Evolutionary conservation across 2,888 invertebrate genomes (phyloP).

Genomic region (Deilephila porcellus): DNA sequence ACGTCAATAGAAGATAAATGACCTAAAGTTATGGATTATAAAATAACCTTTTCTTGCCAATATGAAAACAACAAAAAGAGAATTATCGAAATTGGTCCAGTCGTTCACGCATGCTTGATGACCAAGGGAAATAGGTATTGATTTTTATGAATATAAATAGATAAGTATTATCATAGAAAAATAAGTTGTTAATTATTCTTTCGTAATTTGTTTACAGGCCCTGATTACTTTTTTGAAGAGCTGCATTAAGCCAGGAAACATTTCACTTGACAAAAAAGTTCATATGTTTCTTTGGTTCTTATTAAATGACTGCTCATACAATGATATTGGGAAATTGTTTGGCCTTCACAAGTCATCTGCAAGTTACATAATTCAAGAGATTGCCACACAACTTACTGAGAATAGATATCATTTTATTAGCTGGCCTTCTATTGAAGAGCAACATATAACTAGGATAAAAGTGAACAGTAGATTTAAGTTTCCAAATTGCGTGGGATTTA

Average conservation of each 20-base stretch:
- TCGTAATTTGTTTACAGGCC: conserved; percentile 59
- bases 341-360: conserved; percentile 73
- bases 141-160: no score
- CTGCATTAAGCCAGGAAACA: conserved; percentile 53
- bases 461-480: conserved; percentile 72
- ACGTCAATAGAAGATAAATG: no score
- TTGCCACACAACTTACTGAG: conserved; percentile 64
- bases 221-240: conserved; percentile 62
- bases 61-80: no score
- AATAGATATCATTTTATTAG: conserved; percentile 67
- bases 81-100: no score
- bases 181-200: no score
- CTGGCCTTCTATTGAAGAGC: conserved; percentile 76
- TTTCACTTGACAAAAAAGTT: conserved; percentile 73
- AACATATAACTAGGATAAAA: conserved; percentile 74
- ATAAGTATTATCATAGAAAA: no score
- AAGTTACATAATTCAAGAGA: conserved; percentile 72
- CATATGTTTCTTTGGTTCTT: conserved; percentile 74
- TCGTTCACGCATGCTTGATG: no score
- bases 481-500: conserved; percentile 79
- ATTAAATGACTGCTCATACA: conserved; percentile 68
- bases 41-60: no score
- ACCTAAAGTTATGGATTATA: no score
- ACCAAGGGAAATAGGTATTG: no score
- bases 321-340: conserved; percentile 70